phyloP scores from a whole-genome alignment of 2,797 vertebrate genomes.

The Sebastes nivosus region DNA sequence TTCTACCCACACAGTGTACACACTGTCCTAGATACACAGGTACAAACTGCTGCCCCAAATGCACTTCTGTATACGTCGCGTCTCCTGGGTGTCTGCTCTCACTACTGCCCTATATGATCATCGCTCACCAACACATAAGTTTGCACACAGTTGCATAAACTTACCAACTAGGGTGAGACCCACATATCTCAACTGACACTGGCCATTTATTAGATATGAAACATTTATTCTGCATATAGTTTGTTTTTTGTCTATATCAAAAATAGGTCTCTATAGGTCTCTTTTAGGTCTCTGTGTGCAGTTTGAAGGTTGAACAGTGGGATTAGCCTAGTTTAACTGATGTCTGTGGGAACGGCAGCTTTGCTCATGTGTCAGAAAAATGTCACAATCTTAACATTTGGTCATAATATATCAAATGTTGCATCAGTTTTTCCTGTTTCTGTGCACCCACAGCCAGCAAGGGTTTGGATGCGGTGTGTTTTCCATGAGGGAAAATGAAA shows the following conservation, averaged over 20 bases:
- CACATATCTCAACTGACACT: neutral
- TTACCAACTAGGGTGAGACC: neutral
- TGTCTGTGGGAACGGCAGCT: neutral
- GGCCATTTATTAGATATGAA: neutral
- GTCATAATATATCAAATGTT: neutral
- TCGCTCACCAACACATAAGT: neutral
- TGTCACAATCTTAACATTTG: neutral
- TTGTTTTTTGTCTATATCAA: neutral
- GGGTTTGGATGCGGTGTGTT: too few species aligned
- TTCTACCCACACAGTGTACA: conserved; percentile 11
- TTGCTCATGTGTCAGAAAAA: neutral
- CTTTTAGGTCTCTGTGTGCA: neutral
- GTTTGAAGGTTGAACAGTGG: neutral
- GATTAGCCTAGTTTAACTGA: conserved; percentile 7
- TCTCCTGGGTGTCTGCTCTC: conserved; percentile 46
- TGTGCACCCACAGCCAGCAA: neutral
- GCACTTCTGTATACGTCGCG: conserved; percentile 40
- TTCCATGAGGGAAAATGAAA: neutral
- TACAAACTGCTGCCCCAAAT: conserved; percentile 56
- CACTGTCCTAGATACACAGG: conserved; percentile 62
- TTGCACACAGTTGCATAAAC: neutral
- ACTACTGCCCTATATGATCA: conserved; percentile 48
- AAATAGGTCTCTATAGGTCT: neutral
- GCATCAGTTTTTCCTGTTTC: neutral
- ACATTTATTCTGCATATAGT: neutral